phyloP scores from a whole-genome alignment of 2,888 invertebrate species.

The Cataglyphis rosenhaueri region DNA sequence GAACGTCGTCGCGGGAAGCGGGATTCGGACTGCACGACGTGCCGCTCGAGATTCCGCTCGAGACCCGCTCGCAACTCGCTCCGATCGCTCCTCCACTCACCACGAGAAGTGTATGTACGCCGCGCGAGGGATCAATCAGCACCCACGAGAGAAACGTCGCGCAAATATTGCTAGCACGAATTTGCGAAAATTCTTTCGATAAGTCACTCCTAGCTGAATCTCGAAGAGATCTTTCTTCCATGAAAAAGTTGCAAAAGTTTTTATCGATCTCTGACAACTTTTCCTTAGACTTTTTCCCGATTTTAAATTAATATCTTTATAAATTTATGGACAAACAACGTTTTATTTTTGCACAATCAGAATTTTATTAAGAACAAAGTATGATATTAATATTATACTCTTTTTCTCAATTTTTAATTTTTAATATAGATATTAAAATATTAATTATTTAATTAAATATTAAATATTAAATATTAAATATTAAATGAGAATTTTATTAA shows the following conservation, averaged over 20 bases:
- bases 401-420: not conserved
- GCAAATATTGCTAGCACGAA: not conserved
- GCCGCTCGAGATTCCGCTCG: slow-evolving; percentile 64
- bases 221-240: not conserved
- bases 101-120: not conserved
- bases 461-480: no score
- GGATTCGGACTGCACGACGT: slow-evolving; percentile 69
- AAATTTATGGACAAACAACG: not conserved
- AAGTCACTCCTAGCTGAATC: not conserved
- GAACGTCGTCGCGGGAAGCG: slow-evolving; percentile 66
- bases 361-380: not conserved
- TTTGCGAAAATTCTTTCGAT: not conserved
- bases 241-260: not conserved
- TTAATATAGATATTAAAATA: no score
- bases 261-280: not conserved
- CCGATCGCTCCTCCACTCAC: slow-evolving; percentile 40
- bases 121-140: slow-evolving; percentile 13
- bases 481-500: no score
- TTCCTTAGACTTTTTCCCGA: not conserved
- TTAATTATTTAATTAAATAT: no score
- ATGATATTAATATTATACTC: not conserved
- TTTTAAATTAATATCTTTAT: not conserved
- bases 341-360: not conserved
- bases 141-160: not conserved
- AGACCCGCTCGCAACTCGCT: slow-evolving; percentile 30